Base-by-base conservation (phyloP, 2,797 vertebrate species). In the Xiphorhynchus erythropygius region DNA sequence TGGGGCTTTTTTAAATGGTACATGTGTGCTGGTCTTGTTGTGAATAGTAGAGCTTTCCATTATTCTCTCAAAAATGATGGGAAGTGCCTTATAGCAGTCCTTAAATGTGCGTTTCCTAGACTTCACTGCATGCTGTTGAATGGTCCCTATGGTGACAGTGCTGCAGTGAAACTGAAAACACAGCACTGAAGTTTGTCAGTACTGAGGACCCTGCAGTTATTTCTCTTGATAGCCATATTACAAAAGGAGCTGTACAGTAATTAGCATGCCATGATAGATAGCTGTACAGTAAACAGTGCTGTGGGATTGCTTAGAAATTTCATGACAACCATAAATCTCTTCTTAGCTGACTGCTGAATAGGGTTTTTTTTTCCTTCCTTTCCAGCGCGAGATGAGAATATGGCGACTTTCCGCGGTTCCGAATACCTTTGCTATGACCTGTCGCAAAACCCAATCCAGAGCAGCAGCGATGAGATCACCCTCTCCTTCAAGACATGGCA, bases 381-480 rank as follows among this genome's bases (percentile, higher is more conserved):
- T 53, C 22, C 97, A 99, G 99, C 98, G 1, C 98, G 99, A 87
- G 99, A 99, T 86, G 99, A 99, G 97, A 99, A 99, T 10, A 98
- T 99, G 96, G 99, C 99, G 80, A 99, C 99, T 13, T 99, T 99
- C 98, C 98, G 99, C 18, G 99, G 99, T 50, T 99, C 99, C 0
- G 99, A 99, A 94, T 99, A 99, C 97, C 98, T 99, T 96, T 99
- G 99, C 98, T 99, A 99, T 33, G 99, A 99, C 98, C 98, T 99
- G 94, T 99, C 99, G 0, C 99, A 99, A 97, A 99, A 99, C 97
- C 99, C 99, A 32, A 99, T 99, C 97, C 99, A 99, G 98, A 99
- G 99, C 98, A 99, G 99, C 98, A 99, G 99, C 14, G 99, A 99
- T 8, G 99, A 99, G 97, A 99, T 99, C 98, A 99, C 99, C 13